Conservation (phyloP, 2,797 vertebrate species). For the Acipenser ruthenus region DNA sequence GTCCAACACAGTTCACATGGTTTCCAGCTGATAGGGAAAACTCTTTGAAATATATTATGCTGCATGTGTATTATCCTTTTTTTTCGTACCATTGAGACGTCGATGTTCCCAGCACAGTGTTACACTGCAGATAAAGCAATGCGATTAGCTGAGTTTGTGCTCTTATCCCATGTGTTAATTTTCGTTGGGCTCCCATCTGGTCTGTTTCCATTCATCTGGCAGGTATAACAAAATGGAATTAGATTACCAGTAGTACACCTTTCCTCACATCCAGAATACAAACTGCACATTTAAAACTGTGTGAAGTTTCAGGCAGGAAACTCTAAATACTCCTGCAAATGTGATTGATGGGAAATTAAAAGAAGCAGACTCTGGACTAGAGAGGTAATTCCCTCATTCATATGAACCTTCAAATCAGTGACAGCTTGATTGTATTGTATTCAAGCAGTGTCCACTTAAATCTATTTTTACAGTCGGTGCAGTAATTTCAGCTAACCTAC, state of each 20-base stretch:
- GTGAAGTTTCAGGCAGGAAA: too few species aligned
- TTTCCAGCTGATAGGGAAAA: conserved; percentile 1
- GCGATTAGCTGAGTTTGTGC: conserved; percentile 80
- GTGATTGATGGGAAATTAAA: too few species aligned
- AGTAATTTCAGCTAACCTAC: too few species aligned
- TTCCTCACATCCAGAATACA: not conserved
- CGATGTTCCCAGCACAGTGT: conserved; percentile 18
- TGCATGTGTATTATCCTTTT: conserved; percentile 11
- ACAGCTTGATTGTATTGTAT: too few species aligned
- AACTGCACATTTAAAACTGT: too few species aligned
- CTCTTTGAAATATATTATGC: not conserved
- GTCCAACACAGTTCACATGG: not conserved
- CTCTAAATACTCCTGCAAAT: too few species aligned
- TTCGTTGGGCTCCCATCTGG: conserved; percentile 74
- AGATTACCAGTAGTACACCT: not conserved
- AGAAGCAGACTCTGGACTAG: too few species aligned
- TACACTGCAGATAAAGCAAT: conserved; percentile 86
- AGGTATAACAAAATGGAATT: conserved; percentile 16
- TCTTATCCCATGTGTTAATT: conserved; percentile 89
- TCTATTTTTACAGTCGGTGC: too few species aligned
- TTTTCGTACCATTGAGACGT: conserved; percentile 10
- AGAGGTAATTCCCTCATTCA: too few species aligned
- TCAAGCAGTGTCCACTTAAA: too few species aligned
- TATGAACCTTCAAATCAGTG: too few species aligned
- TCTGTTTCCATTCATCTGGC: conserved; percentile 83